A percentile compares a stretch with the other conserved stretches of the same genome.
Conservation (phyloP, 2,797 vertebrate species). For the Pipistrellus pygmaeus region DNA sequence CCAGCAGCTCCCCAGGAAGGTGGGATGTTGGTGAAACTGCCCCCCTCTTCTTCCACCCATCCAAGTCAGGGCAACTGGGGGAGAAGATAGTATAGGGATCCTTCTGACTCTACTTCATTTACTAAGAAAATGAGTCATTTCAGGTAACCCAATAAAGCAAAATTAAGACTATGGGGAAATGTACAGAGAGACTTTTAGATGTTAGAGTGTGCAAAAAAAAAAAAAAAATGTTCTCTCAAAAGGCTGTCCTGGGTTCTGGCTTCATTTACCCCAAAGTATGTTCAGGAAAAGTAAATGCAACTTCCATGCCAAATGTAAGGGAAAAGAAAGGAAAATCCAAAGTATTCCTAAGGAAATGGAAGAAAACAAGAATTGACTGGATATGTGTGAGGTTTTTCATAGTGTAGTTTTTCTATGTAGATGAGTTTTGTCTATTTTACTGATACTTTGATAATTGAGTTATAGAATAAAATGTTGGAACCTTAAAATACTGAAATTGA, state of each 20-base stretch:
- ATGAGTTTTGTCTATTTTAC: slow-evolving; percentile 39
- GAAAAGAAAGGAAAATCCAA: neutral
- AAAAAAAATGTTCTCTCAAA: slow-evolving; percentile 27
- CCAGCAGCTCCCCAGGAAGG: neutral
- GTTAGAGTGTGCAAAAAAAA: neutral
- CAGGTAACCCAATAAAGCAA: neutral
- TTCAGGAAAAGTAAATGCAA: slow-evolving; percentile 32
- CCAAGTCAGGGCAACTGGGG: neutral
- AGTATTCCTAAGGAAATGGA: neutral
- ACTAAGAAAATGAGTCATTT: slow-evolving; percentile 7
- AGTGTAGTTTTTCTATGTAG: neutral
- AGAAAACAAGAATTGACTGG: neutral
- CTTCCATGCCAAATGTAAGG: neutral
- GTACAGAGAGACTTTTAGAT: neutral
- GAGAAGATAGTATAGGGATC: neutral
- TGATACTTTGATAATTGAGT: neutral
- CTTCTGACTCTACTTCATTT: neutral
- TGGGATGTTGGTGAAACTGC: neutral
- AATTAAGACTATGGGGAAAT: neutral
- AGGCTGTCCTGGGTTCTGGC: neutral
- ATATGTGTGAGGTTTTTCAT: neutral
- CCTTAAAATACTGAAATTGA: neutral
- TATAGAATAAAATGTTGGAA: neutral
- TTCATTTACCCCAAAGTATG: slow-evolving; percentile 27
- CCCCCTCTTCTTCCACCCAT: neutral